phyloP scores from a whole-genome alignment of 2,888 invertebrate genomes.

The Celastrina argiolus region DNA sequence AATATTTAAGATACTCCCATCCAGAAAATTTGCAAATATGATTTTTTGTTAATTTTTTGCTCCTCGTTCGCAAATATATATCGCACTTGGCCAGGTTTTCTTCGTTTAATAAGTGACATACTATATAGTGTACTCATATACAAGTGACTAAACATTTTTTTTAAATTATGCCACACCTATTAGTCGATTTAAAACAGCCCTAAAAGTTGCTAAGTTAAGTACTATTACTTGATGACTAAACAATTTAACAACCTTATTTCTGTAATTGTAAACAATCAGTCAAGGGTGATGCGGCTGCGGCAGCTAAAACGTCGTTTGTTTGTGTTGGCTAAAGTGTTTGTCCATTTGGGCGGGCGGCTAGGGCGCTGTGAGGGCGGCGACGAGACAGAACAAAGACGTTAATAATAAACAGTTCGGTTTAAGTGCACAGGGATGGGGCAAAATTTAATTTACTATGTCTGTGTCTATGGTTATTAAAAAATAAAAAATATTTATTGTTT shows the following conservation, averaged over 20 bases:
- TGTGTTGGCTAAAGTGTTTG: slow-evolving; percentile 17
- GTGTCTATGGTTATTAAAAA: neutral
- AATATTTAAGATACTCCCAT: too few species aligned
- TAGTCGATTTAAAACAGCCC: too few species aligned
- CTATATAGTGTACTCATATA: too few species aligned
- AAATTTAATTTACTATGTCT: neutral
- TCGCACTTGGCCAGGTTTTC: too few species aligned
- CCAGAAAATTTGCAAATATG: too few species aligned
- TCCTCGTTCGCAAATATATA: too few species aligned
- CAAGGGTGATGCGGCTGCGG: neutral
- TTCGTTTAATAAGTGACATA: too few species aligned
- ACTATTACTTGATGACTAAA: neutral
- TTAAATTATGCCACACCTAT: too few species aligned
- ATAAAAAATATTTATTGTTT: neutral
- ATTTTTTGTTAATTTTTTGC: too few species aligned
- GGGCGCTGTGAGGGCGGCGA: neutral
- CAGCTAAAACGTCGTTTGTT: neutral
- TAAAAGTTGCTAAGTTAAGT: too few species aligned
- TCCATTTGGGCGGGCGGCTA: slow-evolving; percentile 1
- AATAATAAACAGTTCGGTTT: slow-evolving; percentile 1
- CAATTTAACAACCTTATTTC: neutral
- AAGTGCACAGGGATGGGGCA: neutral
- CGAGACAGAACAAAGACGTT: neutral
- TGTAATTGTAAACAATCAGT: neutral
- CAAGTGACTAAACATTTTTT: too few species aligned